Evolutionary conservation across 2,888 invertebrate genomes (phyloP), one percentile per base, ranked within the genome.

Genomic region (Meghimatium bilineatum): DNA sequence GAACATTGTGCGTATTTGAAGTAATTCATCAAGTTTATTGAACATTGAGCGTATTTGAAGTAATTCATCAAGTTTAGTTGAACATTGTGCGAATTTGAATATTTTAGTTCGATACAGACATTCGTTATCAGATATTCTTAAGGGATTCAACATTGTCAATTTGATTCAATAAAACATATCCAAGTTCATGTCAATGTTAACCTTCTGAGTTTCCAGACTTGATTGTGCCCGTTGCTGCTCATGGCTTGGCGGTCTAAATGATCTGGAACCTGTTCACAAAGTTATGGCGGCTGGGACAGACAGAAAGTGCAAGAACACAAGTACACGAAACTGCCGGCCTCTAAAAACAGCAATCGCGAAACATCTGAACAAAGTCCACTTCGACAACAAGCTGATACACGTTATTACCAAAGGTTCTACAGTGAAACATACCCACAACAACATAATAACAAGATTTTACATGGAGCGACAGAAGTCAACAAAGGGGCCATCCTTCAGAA

Each of bases 401-500:
- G 66, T 66, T 32, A 32, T 32, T 32, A 17, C 66, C 66, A 66
- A 32, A 66, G 29, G 32, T 17, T 1, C 32, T 32, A 12, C 26
- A 5, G 26, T 63, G n/a, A 10, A 14, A 29, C 1, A 29, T 17
- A 32, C 10, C 14, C 3, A 29, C 5, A 32, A 32, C 29, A 20
- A 66, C 32, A 23, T 32, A 2, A 20, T 29, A 17, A 32, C 52
- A 17, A 74, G 32, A 52, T 20, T 6, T 14, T 34, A 32, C 34
- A 81, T 81, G 81, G 81, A 81, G 23, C 52, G 81, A 14, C 82
- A 82, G 69, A 26, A 69, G 29, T 76, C 82, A 6, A 20, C 63
- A 34, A 76, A 69, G 8, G 60, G 82, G 29, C 75, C 82, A 10
- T 82, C 82, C 8, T 82, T 82, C 66, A 67, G 82, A 20, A 82